A percentile compares a stretch with the other conserved stretches of the same genome.
phyloP scores from a whole-genome alignment of 2,888 invertebrate species.

The Acanthosoma haemorrhoidale region DNA sequence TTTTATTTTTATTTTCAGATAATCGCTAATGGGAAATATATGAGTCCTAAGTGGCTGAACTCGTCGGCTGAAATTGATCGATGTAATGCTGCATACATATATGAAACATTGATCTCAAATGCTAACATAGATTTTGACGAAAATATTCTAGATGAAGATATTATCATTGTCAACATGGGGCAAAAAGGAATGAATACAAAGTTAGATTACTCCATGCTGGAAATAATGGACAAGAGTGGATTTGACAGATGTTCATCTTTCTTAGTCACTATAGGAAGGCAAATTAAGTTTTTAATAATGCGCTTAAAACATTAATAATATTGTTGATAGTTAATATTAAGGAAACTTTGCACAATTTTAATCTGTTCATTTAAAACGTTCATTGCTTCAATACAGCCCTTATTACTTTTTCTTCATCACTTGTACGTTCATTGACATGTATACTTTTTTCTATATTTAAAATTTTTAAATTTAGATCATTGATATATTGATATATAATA shows the following conservation, averaged over 20 bases:
- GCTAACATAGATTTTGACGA: constrained; percentile 52
- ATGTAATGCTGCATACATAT: constrained; percentile 1
- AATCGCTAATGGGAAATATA: constrained; percentile 3
- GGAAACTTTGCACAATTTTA: too few relatives aligned
- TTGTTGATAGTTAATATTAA: too few relatives aligned
- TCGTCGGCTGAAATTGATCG: background rate
- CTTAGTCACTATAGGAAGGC: constrained; percentile 32
- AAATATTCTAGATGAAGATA: constrained; percentile 56
- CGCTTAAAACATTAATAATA: too few relatives aligned
- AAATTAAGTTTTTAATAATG: too few relatives aligned
- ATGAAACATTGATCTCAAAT: constrained; percentile 44
- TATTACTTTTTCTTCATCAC: too few relatives aligned
- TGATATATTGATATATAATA: too few relatives aligned
- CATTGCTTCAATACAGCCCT: too few relatives aligned
- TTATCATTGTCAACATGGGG: constrained; percentile 62
- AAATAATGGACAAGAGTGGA: constrained; percentile 15
- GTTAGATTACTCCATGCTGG: background rate
- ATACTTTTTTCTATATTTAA: too few relatives aligned
- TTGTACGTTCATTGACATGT: too few relatives aligned
- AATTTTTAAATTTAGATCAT: too few relatives aligned
- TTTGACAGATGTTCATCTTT: constrained; percentile 1
- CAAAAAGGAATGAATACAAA: constrained; percentile 55
- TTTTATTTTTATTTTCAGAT: constrained; percentile 23
- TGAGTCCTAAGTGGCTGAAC: constrained; percentile 28
- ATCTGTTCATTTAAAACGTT: too few relatives aligned